Evolutionary conservation across 2,113 vertebrate species (phyloP), one percentile per base, ranked within the genome.

Genomic region (Ailuropoda melanoleuca): DNA sequence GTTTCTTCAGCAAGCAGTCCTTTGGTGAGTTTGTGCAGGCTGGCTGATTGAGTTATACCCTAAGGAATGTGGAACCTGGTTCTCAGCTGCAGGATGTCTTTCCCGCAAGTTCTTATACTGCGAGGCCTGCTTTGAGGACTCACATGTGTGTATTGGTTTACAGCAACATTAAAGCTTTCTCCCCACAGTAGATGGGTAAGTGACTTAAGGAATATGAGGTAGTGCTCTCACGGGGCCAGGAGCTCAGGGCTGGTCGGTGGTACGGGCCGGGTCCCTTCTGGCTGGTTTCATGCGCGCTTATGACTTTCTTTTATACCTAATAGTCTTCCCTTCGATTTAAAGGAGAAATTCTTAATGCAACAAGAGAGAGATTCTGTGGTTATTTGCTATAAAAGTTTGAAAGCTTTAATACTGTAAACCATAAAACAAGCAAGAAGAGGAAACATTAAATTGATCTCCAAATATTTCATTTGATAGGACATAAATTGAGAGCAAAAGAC

Each of bases 41-140:
- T 3, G 26, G 3, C 84, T 0, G 48, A 97, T 93, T n/a, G 55
- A 62, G 37, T 96, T 81, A 50, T 93, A 55, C 31, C 74, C 78
- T 1, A 34, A 62, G 83, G 60, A 90, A 39, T 74, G 62, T 72
- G 29, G 60, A 94, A 39, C 60, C 18, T 8, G 4, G 88, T 86
- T 75, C 82, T 96, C 95, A 81, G 56, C 72, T 93, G 77, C 66
- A 31, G 80, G 60, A 39, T 70, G 86, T 87, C 90, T 94, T 92
- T 95, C 72, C 66, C 60, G 7, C 66, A 24, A 64, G 48, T 64
- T 84, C 88, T 66, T 58, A 31, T 1, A 29, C 56, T 48, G 9
- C 4, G 0, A 46, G 70, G 48, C 50, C 78, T 87, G 72, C 74
- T n/a, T 72, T 21, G 50, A 89, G 82, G 72, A 70, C 31, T 86